Evolutionary conservation across 2,113 vertebrate genomes (phyloP).

Genomic region (Grammomys surdaster): DNA sequence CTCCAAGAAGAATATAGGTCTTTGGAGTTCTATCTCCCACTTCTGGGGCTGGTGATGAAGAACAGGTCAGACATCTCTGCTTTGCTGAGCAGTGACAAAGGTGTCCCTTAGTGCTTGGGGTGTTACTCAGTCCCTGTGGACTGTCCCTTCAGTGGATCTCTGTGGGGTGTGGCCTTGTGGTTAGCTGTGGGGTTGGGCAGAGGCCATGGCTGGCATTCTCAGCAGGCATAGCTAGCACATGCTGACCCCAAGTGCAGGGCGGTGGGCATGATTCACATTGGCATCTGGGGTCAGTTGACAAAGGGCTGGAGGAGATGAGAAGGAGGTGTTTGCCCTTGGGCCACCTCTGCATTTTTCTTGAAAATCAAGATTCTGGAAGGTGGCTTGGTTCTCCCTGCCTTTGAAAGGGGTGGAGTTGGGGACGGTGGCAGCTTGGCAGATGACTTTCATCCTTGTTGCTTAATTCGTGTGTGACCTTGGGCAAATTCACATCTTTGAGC

Average conservation of each 20-base stretch:
- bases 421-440: neutral
- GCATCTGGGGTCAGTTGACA: conserved; percentile 65
- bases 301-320: conserved; percentile 48
- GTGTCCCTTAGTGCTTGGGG: neutral
- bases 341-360: conserved; percentile 12
- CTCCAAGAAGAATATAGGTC: neutral
- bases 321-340: conserved; percentile 57
- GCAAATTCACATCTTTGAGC: neutral
- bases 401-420: neutral
- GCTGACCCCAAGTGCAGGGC: conserved; percentile 31
- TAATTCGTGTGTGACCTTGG: conserved; percentile 25
- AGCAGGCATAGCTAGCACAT: conserved; percentile 35
- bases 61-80: neutral
- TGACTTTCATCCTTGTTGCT: neutral
- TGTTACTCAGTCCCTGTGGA: neutral
- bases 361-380: neutral
- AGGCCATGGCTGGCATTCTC: conserved; percentile 17
- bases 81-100: neutral
- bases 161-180: neutral
- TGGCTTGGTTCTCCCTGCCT: neutral
- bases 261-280: conserved; percentile 68
- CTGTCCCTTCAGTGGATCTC: neutral
- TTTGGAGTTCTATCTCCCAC: neutral
- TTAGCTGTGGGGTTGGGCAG: neutral
- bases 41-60: neutral